These are phyloP conservation scores for Cynopterus brachyotis DNA, from an alignment of 2,113 vertebrate species.

Conservation along the genomic window DNA sequence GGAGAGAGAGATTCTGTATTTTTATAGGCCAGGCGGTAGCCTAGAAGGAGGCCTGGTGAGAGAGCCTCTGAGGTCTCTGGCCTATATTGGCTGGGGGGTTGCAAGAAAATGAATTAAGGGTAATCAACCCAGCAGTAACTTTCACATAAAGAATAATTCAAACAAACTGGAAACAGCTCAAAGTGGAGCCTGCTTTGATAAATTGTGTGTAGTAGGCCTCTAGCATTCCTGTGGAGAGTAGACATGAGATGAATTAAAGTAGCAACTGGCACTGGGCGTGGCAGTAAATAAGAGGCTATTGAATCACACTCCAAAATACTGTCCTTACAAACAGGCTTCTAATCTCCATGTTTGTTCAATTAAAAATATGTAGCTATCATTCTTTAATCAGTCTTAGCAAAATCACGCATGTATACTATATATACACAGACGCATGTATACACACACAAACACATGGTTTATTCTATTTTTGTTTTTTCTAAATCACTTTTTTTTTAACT, in stretches of 20 bases:
- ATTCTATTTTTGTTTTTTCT: slow-evolving; percentile 60
- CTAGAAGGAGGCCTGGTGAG: not conserved
- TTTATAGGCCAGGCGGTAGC: not conserved
- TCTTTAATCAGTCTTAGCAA: not conserved
- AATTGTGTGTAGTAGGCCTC: not conserved
- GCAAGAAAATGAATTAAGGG: slow-evolving; percentile 54
- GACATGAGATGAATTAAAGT: not conserved
- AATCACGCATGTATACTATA: not conserved
- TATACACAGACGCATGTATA: fast-evolving
- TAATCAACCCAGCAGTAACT: slow-evolving; percentile 62
- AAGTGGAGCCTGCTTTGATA: slow-evolving; percentile 3
- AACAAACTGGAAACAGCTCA: slow-evolving; percentile 48
- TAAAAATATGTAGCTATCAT: not conserved
- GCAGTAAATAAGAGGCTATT: not conserved
- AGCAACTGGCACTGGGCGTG: not conserved
- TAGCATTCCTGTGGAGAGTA: not conserved
- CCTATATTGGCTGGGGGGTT: slow-evolving; percentile 17
- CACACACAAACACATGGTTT: fast-evolving
- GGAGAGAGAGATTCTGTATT: not conserved
- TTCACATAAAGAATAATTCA: slow-evolving; percentile 58
- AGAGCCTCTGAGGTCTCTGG: not conserved
- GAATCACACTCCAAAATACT: not conserved
- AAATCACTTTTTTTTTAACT: slow-evolving; percentile 57
- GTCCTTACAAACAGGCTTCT: not conserved
- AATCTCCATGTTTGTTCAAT: not conserved